Base-by-base conservation (phyloP, 2,113 vertebrate species). In the Capra hircus region DNA sequence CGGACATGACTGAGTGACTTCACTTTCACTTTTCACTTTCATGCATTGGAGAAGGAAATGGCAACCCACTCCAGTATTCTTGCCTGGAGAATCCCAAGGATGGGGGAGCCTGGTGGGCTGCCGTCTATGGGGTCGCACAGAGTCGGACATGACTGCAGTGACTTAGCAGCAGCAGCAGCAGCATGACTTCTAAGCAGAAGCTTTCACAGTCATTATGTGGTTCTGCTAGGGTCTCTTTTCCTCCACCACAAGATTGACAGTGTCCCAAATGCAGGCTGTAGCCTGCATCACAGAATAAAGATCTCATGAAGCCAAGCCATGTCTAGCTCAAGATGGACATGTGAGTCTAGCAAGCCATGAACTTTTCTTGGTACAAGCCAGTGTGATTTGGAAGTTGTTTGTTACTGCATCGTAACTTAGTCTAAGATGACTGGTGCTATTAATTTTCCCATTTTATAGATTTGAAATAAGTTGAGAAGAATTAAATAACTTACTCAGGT, bases 201-300 rank as follows among this genome's bases (percentile, higher is more conserved):
- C 10, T 30, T 87, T 84, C 50, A 78, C 17, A 45, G 4, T 52
- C 11, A 6, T 88, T 33, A 43, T 14, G 25, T 28, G 17, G 21
- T 90, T 92, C 62, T 94, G 7, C 71, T 40, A 52, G 52, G 27
- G 62, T 94, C 74, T 40, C 28, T 57, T 80, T 90, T 92, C 45
- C 30, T 62, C 52, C 77, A 21, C 30, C 30, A 67, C 3, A 16
- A 71, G 62, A 27, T 25, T 6, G 40, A 19, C 57, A 57, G 40
- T 84, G 6, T 71, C 53, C 48, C 80, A 23, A 30, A 92, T 53
- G 13, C 1, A 83, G 88, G 14, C 67, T 95, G 30, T 60, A 53
- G 52, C 15, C 59, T 62, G 81, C 10, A 27, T 53, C 23, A 33
- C 6, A 7, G 62, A 60, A 36, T n/a, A 45, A 95, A 52, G 82